Percentiles rank a stretch among this genome's conserved stretches.
Evolutionary conservation across 1,140 invertebrate genomes (phyloP).

Genomic region (Aphaenogaster floridana): DNA sequence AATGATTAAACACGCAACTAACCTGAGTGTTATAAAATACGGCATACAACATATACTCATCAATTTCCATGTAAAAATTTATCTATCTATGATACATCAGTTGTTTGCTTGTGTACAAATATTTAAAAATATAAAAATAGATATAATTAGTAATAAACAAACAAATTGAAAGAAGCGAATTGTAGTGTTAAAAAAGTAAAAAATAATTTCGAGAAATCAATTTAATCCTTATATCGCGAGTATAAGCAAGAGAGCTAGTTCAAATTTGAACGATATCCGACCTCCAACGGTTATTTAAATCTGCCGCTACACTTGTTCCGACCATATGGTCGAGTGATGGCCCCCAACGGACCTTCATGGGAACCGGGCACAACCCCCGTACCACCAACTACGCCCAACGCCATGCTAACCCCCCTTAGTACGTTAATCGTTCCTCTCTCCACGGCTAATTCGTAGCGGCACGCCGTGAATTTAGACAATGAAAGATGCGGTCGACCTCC

Average conservation of each 20-base stretch:
- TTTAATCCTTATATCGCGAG: neutral
- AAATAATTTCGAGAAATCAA: neutral
- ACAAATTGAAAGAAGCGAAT: neutral
- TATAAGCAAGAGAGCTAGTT: neutral
- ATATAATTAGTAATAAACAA: neutral
- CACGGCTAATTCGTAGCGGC: conserved; percentile 82
- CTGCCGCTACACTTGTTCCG: conserved; percentile 83
- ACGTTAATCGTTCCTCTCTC: conserved; percentile 82
- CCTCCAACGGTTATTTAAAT: conserved; percentile 87
- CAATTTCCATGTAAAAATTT: neutral
- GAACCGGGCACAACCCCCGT: conserved; percentile 82
- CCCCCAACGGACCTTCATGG: conserved; percentile 87
- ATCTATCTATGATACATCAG: neutral
- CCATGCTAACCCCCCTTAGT: conserved; percentile 59
- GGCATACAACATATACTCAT: neutral
- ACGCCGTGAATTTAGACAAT: conserved; percentile 81
- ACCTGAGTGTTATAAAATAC: neutral
- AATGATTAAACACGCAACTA: conserved; percentile 1
- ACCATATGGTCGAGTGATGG: conserved; percentile 84
- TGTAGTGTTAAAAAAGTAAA: neutral
- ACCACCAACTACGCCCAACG: conserved; percentile 74
- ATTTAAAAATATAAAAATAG: neutral
- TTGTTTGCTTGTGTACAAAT: neutral
- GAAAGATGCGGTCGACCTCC: conserved; percentile 76
- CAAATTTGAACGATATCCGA: conserved; percentile 63